Percentiles rank a stretch among this genome's conserved stretches.
Conservation (phyloP, 2,797 vertebrate genomes). For the Syndactyla subalaris region DNA sequence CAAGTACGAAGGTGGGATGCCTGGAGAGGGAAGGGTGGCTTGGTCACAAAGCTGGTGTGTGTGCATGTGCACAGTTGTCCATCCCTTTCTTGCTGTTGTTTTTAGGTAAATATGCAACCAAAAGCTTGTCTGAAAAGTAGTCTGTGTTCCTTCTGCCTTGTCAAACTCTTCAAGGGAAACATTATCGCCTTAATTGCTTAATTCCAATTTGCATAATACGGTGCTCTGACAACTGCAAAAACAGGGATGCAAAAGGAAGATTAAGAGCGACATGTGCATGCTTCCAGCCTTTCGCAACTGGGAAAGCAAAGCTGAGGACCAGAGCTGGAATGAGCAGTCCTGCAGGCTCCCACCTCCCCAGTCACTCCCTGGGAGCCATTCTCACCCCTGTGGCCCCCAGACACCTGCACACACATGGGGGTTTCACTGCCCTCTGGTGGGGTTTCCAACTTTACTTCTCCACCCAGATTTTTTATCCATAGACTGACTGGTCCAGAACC, state of each 20-base stretch:
- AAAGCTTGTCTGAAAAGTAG: constrained; percentile 72
- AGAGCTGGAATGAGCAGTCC: constrained; percentile 51
- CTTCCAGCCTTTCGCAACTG: constrained; percentile 68
- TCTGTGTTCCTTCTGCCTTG: constrained; percentile 77
- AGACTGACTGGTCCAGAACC: background rate
- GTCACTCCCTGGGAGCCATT: constrained; percentile 14
- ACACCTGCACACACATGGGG: fast-evolving
- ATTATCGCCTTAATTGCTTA: constrained; percentile 84
- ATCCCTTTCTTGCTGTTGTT: constrained; percentile 50
- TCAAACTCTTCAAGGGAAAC: constrained; percentile 82
- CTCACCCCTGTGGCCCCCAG: background rate
- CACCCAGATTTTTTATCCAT: background rate
- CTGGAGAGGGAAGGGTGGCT: background rate
- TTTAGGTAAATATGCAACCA: constrained; percentile 72
- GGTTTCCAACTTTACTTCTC: background rate
- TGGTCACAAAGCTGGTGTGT: background rate
- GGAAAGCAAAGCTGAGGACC: constrained; percentile 60
- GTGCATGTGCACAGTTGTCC: background rate
- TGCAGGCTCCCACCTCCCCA: constrained; percentile 11
- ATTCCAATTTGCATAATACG: constrained; percentile 79
- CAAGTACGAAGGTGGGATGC: background rate
- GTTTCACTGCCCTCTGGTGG: background rate
- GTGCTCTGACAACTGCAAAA: constrained; percentile 78
- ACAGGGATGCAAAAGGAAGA: constrained; percentile 78
- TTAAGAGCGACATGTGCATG: constrained; percentile 67